These are phyloP conservation scores for Drosophila neotestacea DNA, from an alignment of 2,888 invertebrate species.

Conservation along the genomic window DNA sequence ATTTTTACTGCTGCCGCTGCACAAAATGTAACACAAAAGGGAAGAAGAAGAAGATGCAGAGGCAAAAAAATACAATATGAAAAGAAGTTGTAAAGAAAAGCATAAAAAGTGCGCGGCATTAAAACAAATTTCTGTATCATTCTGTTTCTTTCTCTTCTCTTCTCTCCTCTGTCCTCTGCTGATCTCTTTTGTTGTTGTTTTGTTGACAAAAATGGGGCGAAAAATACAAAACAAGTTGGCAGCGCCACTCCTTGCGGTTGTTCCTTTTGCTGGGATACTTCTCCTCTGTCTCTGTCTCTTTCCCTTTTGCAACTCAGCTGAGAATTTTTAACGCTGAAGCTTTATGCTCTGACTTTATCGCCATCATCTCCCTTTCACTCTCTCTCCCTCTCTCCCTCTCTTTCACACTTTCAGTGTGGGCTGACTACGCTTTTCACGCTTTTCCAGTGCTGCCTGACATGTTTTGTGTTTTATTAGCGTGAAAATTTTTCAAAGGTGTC, in stretches of 20 bases:
- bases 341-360: slow-evolving; percentile 64
- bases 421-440: slow-evolving; percentile 57
- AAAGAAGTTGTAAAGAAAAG: slow-evolving; percentile 76
- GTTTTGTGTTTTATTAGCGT: slow-evolving; percentile 78
- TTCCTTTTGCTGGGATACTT: slow-evolving; percentile 7
- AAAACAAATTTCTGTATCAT: slow-evolving; percentile 71
- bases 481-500: slow-evolving; percentile 78
- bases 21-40: slow-evolving; percentile 68
- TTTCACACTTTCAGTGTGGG: slow-evolving; percentile 7
- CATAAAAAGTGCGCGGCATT: slow-evolving; percentile 72
- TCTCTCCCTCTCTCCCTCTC: slow-evolving; percentile 1
- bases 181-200: slow-evolving; percentile 23
- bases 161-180: slow-evolving; percentile 10
- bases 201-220: slow-evolving; percentile 53
- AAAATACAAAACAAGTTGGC: slow-evolving; percentile 63
- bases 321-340: slow-evolving; percentile 48
- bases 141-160: slow-evolving; percentile 10
- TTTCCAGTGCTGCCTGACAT: slow-evolving; percentile 63
- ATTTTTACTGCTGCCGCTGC: slow-evolving; percentile 75
- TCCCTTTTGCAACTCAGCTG: background rate
- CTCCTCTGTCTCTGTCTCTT: background rate
- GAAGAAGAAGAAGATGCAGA: slow-evolving; percentile 8
- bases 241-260: slow-evolving; percentile 37
- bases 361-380: slow-evolving; percentile 32
- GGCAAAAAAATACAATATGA: slow-evolving; percentile 25